Evolutionary conservation across 2,888 invertebrate genomes (phyloP).

Genomic region (Mactromeris polynyma): DNA sequence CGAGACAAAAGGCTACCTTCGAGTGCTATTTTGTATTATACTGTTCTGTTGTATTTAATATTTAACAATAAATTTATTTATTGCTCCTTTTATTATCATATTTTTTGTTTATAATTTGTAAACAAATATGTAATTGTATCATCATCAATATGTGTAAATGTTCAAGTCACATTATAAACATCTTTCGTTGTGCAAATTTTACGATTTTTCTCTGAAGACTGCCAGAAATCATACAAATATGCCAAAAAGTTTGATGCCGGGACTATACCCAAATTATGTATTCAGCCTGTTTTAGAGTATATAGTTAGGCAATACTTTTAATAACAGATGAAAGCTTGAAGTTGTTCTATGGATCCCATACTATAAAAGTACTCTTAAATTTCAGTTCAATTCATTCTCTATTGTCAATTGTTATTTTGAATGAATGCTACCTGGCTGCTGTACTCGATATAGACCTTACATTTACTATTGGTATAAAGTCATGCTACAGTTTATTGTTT

Average conservation of each 20-base stretch:
- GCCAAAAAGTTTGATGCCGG: background rate
- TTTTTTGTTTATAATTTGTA: background rate
- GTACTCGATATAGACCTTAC: no score
- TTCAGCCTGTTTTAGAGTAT: background rate
- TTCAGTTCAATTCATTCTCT: no score
- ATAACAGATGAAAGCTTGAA: no score
- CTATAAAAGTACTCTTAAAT: no score
- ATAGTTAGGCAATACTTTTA: no score
- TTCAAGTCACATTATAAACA: background rate
- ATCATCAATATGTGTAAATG: background rate
- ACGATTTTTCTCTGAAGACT: background rate
- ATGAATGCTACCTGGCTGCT: no score
- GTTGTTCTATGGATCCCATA: no score
- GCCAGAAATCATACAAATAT: background rate
- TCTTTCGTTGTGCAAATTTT: background rate
- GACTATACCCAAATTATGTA: background rate
- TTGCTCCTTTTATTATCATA: slow-evolving; percentile 7
- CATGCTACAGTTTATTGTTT: no score
- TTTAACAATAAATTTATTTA: background rate
- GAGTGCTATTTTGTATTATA: slow-evolving; percentile 38
- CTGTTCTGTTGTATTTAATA: slow-evolving; percentile 20
- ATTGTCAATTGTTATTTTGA: no score
- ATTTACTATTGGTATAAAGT: no score
- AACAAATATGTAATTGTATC: background rate
- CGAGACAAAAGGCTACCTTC: slow-evolving; percentile 28